These are phyloP conservation scores for Neotoma lepida DNA, from an alignment of 2,113 vertebrate species.

Conservation along the genomic window DNA sequence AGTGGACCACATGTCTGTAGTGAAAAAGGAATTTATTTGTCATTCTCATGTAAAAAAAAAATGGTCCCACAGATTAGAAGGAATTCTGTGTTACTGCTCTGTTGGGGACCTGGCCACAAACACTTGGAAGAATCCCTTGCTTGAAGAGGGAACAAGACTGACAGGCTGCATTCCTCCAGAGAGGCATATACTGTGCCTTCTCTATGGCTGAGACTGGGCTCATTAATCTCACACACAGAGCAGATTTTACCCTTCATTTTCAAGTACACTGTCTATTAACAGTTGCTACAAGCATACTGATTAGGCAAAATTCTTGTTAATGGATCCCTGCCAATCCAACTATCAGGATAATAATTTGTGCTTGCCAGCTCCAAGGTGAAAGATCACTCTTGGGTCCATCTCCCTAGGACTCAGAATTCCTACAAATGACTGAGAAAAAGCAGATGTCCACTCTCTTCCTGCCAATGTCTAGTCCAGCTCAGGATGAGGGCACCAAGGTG, in stretches of 20 bases:
- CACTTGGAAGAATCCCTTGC: background rate
- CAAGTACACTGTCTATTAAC: conserved; percentile 62
- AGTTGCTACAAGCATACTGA: conserved; percentile 51
- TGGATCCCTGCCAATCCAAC: conserved; percentile 65
- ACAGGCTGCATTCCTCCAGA: conserved; percentile 11
- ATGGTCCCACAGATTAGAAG: background rate
- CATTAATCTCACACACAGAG: conserved; percentile 64
- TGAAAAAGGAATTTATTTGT: conserved; percentile 16
- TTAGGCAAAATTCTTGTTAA: conserved; percentile 57
- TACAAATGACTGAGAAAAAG: conserved; percentile 15
- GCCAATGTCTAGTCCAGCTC: background rate
- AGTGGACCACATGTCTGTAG: background rate
- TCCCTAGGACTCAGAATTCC: conserved; percentile 1
- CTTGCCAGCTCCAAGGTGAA: conserved; percentile 67
- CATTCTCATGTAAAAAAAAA: background rate
- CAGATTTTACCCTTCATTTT: conserved; percentile 73
- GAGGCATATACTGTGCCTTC: conserved; percentile 6
- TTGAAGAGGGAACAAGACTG: conserved; percentile 49
- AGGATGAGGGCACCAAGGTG: background rate
- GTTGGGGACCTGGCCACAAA: background rate
- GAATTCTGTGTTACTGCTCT: background rate
- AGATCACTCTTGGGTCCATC: background rate
- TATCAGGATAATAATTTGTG: conserved; percentile 54
- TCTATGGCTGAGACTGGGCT: conserved; percentile 38
- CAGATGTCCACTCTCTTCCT: conserved; percentile 3